phyloP scores from a whole-genome alignment of 1,140 invertebrate genomes.

The Meloidogyne hapla region DNA sequence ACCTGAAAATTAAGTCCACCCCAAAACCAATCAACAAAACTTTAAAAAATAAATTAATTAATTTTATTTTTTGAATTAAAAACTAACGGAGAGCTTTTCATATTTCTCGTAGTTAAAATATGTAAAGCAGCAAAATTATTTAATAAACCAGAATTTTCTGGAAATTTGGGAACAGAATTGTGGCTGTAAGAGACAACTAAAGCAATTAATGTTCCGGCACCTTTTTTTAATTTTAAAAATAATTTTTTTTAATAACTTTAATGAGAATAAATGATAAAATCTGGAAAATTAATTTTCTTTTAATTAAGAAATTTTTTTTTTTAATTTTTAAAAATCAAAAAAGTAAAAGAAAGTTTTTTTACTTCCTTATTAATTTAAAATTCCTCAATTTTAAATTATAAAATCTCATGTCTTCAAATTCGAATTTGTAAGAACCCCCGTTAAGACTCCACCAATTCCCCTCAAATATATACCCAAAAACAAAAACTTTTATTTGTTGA shows the following conservation, averaged over 20 bases:
- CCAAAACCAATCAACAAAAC: slow-evolving; percentile 63
- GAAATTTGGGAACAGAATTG: slow-evolving; percentile 62
- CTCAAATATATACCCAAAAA: too few species aligned
- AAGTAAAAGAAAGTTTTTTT: too few species aligned
- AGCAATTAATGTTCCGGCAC: slow-evolving; percentile 56
- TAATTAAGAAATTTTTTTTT: too few species aligned
- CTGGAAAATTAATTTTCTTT: too few species aligned
- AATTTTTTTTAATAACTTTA: not conserved
- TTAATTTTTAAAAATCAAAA: too few species aligned
- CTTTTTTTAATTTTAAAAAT: not conserved
- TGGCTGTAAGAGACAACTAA: slow-evolving; percentile 62
- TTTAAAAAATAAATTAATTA: not conserved
- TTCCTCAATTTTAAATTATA: too few species aligned
- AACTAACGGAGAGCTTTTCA: slow-evolving; percentile 54
- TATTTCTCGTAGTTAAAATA: slow-evolving; percentile 63
- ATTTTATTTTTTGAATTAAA: too few species aligned
- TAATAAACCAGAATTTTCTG: slow-evolving; percentile 54
- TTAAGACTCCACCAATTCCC: too few species aligned
- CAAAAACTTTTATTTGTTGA: too few species aligned
- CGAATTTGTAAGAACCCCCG: too few species aligned
- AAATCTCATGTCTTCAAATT: too few species aligned
- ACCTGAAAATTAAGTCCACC: slow-evolving; percentile 64
- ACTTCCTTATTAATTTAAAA: too few species aligned
- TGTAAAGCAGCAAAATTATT: slow-evolving; percentile 64
- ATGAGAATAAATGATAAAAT: not conserved